Evolutionary conservation across 2,797 vertebrate genomes (phyloP).

Genomic region (Lithobates pipiens): DNA sequence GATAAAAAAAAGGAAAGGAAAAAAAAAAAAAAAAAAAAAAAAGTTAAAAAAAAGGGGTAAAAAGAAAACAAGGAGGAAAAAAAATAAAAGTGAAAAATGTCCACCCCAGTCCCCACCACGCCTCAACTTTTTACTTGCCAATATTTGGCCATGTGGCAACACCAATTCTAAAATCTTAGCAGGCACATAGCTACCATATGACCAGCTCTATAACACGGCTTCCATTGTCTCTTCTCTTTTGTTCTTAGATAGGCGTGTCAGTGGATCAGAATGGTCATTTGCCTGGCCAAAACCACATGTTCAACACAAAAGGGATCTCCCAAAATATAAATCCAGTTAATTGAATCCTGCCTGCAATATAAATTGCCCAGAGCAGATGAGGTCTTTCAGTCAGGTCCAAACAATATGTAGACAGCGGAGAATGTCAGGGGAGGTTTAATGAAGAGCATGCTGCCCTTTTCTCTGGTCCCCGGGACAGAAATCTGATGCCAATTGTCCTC

Average conservation of each 20-base stretch:
- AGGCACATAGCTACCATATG: neutral
- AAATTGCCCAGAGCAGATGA: neutral
- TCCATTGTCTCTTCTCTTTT: neutral
- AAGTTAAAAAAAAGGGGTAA: too few relatives aligned
- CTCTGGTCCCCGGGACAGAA: slow-evolving; percentile 44
- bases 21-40: too few relatives aligned
- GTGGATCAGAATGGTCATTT: neutral
- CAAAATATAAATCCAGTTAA: slow-evolving; percentile 33
- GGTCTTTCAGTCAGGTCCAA: slow-evolving; percentile 5
- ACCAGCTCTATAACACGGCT: neutral
- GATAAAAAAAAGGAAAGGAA: too few relatives aligned
- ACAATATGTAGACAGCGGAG: slow-evolving; percentile 32
- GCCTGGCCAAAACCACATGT: neutral
- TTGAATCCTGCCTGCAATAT: slow-evolving; percentile 12
- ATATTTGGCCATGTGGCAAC: too few relatives aligned
- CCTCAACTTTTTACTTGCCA: too few relatives aligned
- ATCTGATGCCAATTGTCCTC: slow-evolving; percentile 57
- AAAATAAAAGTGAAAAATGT: too few relatives aligned
- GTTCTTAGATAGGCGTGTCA: neutral
- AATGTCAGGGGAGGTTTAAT: slow-evolving; percentile 58
- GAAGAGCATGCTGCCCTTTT: slow-evolving; percentile 66
- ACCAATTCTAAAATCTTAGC: too few relatives aligned
- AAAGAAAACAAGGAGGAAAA: too few relatives aligned
- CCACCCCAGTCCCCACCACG: too few relatives aligned
- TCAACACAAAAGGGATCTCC: slow-evolving; percentile 8